phyloP scores from a whole-genome alignment of 2,888 invertebrate genomes.

The Ischnus inquisitorius region DNA sequence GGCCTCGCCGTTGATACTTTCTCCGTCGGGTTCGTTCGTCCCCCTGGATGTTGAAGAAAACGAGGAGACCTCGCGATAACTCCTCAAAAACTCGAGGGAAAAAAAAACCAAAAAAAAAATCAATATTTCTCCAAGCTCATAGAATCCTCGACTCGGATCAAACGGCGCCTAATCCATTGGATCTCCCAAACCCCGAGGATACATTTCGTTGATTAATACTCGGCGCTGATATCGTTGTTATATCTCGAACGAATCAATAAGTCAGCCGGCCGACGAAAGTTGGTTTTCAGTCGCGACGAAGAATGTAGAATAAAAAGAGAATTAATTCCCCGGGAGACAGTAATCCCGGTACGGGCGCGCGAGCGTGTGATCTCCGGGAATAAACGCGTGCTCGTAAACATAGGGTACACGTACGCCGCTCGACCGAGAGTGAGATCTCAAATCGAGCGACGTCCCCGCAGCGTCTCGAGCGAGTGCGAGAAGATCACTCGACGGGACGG shows the following conservation, averaged over 20 bases:
- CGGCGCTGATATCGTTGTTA: slow-evolving; percentile 6
- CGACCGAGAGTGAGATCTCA: slow-evolving; percentile 66
- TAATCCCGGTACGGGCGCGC: slow-evolving; percentile 55
- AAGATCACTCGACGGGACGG: slow-evolving; percentile 22
- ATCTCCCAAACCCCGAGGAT: neutral
- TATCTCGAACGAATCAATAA: slow-evolving; percentile 21
- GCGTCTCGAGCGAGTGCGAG: slow-evolving; percentile 59
- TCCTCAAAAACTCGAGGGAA: neutral
- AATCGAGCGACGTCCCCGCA: slow-evolving; percentile 60
- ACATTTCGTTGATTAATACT: slow-evolving; percentile 5
- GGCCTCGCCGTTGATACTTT: slow-evolving; percentile 45
- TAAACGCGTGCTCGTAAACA: slow-evolving; percentile 59
- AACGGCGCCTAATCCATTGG: neutral
- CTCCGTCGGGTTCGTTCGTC: slow-evolving; percentile 23
- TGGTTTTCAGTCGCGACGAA: slow-evolving; percentile 11
- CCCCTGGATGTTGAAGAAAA: slow-evolving; percentile 43
- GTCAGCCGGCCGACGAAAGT: neutral
- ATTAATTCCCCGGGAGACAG: slow-evolving; percentile 15
- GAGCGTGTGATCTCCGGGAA: slow-evolving; percentile 65
- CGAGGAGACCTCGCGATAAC: slow-evolving; percentile 42
- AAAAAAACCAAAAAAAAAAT: neutral
- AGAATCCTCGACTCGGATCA: neutral
- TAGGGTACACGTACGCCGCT: slow-evolving; percentile 53
- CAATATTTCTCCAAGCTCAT: neutral
- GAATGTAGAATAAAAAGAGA: slow-evolving; percentile 10